Conservation (phyloP, 1,140 invertebrate species). For the Neodiprion lecontei region DNA sequence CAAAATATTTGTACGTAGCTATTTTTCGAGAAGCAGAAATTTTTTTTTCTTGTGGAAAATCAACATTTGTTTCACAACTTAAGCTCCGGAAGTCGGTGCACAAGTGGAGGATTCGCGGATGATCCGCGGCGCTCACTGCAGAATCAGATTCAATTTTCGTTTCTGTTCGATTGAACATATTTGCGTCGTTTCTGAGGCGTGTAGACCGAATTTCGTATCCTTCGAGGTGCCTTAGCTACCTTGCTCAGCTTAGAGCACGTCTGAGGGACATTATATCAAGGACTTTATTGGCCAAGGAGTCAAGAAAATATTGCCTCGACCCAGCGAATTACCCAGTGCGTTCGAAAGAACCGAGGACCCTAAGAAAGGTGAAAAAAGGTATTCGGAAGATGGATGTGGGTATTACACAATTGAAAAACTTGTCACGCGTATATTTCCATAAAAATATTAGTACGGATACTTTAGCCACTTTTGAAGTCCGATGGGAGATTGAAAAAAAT, state of each 20-base stretch:
- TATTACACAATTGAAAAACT: conserved; percentile 3
- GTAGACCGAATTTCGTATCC: not conserved
- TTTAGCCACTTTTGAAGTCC: not conserved
- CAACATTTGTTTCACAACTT: too few relatives aligned
- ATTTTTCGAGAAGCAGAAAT: too few relatives aligned
- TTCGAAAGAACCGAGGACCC: not conserved
- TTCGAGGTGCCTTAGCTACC: not conserved
- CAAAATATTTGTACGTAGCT: too few relatives aligned
- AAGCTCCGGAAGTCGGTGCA: too few relatives aligned
- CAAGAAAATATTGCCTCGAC: not conserved
- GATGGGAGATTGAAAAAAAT: too few relatives aligned
- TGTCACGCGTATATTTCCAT: not conserved
- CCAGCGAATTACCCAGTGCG: not conserved
- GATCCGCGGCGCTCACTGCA: too few relatives aligned
- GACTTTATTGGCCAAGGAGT: not conserved
- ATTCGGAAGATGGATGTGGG: conserved; percentile 4
- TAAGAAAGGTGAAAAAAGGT: not conserved
- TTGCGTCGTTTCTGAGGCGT: too few relatives aligned
- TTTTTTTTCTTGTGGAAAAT: too few relatives aligned
- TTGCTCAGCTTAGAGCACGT: too few relatives aligned
- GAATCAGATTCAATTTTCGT: too few relatives aligned
- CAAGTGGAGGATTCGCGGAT: too few relatives aligned
- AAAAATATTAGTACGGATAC: not conserved
- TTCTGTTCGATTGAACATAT: too few relatives aligned
- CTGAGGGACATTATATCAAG: conserved; percentile 1